phyloP scores from a whole-genome alignment of 1,140 invertebrate genomes.

The Glossosoma conforme region DNA sequence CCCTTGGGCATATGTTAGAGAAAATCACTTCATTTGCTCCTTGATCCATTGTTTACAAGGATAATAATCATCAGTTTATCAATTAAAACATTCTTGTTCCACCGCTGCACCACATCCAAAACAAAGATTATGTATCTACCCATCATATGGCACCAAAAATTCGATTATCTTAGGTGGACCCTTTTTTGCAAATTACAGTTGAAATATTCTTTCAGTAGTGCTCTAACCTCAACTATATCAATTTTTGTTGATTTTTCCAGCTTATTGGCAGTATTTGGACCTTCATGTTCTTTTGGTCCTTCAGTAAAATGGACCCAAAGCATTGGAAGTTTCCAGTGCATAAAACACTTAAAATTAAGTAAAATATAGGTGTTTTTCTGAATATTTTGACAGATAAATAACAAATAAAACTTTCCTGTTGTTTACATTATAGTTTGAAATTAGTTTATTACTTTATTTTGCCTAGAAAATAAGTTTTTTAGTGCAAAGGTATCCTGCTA shows the following conservation, averaged over 20 bases:
- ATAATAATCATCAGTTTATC: slow-evolving; percentile 49
- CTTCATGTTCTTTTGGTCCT: slow-evolving; percentile 1
- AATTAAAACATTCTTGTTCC: slow-evolving; percentile 55
- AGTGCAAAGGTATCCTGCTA: no score
- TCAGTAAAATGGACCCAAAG: slow-evolving; percentile 32
- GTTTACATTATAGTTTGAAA: no score
- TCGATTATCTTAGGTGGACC: slow-evolving; percentile 58
- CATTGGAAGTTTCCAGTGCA: no score
- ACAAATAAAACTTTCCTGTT: no score
- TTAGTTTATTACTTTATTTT: no score
- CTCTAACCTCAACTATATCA: slow-evolving; percentile 23
- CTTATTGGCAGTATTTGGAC: slow-evolving; percentile 12
- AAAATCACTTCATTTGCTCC: slow-evolving; percentile 5
- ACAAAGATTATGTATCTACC: slow-evolving; percentile 6
- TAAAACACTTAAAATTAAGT: no score
- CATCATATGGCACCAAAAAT: slow-evolving; percentile 37
- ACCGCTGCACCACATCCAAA: slow-evolving; percentile 39
- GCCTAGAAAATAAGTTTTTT: no score
- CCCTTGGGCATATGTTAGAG: slow-evolving; percentile 26
- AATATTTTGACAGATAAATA: no score
- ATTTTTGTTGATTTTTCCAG: slow-evolving; percentile 4
- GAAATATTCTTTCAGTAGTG: slow-evolving; percentile 43
- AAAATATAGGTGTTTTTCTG: no score
- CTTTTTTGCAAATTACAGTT: slow-evolving; percentile 69
- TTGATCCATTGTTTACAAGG: slow-evolving; percentile 58